phyloP scores from a whole-genome alignment of 2,113 vertebrate species.

The Turdus rufiventris region DNA sequence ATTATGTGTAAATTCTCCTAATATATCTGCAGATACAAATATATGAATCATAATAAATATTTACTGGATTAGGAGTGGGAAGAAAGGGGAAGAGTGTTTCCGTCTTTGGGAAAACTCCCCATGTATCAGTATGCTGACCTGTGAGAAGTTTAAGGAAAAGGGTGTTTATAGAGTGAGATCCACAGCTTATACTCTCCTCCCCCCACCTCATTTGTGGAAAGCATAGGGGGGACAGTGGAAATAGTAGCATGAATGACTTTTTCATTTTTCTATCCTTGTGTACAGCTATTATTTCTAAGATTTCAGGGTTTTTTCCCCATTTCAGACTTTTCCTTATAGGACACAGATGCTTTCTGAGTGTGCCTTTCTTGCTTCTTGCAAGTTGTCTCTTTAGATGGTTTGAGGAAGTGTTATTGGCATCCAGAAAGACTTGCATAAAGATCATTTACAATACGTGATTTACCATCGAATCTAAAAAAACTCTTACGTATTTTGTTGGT shows the following conservation, averaged over 20 bases:
- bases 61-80: neutral
- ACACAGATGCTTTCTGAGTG: neutral
- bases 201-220: neutral
- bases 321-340: neutral
- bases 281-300: neutral
- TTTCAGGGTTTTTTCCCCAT: neutral
- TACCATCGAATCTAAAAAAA: neutral
- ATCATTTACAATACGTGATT: neutral
- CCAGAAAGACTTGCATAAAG: neutral
- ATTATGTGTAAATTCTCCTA: neutral
- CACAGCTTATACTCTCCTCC: neutral
- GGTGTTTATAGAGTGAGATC: neutral
- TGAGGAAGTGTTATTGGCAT: neutral
- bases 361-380: neutral
- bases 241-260: neutral
- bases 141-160: neutral
- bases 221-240: neutral
- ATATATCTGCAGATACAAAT: neutral
- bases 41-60: neutral
- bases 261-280: neutral
- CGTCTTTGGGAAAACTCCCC: neutral
- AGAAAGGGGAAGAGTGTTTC: neutral
- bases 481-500: neutral
- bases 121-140: neutral
- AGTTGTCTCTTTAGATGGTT: neutral